Evolutionary conservation across 2,888 invertebrate genomes (phyloP).

Genomic region (Crocallis elinguaria): DNA sequence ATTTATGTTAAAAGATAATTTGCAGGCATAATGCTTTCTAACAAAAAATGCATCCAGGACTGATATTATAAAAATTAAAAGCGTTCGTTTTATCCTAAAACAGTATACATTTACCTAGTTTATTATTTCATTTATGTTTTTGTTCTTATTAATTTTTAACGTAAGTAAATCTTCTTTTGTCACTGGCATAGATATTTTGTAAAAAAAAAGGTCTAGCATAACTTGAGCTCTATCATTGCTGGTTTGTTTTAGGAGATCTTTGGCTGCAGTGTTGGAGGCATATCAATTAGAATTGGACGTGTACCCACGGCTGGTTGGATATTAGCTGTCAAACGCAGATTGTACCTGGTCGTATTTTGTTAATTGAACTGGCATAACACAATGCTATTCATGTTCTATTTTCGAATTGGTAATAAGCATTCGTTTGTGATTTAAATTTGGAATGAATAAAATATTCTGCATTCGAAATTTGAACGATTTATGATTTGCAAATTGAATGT

Average conservation of each 20-base stretch:
- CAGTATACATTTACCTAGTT: too few relatives aligned
- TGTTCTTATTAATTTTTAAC: too few relatives aligned
- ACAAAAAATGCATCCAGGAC: too few relatives aligned
- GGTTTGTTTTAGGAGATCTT: not conserved
- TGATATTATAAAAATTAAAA: too few relatives aligned
- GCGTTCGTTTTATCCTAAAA: too few relatives aligned
- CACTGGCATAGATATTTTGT: too few relatives aligned
- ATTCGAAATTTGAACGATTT: slow-evolving; percentile 5
- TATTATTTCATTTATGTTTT: too few relatives aligned
- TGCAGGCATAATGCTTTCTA: too few relatives aligned
- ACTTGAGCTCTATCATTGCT: not conserved
- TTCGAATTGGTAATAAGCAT: slow-evolving; percentile 59
- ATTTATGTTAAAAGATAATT: too few relatives aligned
- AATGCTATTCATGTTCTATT: slow-evolving; percentile 28
- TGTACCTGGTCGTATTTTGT: slow-evolving; percentile 12
- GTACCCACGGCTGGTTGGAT: slow-evolving; percentile 13
- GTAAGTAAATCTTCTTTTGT: too few relatives aligned
- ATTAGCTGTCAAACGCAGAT: slow-evolving; percentile 31
- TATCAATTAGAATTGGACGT: not conserved
- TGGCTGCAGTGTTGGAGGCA: not conserved
- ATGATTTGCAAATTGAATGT: slow-evolving; percentile 21
- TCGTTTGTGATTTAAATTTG: slow-evolving; percentile 35
- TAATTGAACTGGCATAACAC: slow-evolving; percentile 28
- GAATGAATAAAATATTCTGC: slow-evolving; percentile 48
- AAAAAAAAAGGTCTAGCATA: too few relatives aligned